A percentile compares a stretch with the other conserved stretches of the same genome.
Conservation (phyloP, 2,113 vertebrate genomes). For the Diglossa brunneiventris region DNA sequence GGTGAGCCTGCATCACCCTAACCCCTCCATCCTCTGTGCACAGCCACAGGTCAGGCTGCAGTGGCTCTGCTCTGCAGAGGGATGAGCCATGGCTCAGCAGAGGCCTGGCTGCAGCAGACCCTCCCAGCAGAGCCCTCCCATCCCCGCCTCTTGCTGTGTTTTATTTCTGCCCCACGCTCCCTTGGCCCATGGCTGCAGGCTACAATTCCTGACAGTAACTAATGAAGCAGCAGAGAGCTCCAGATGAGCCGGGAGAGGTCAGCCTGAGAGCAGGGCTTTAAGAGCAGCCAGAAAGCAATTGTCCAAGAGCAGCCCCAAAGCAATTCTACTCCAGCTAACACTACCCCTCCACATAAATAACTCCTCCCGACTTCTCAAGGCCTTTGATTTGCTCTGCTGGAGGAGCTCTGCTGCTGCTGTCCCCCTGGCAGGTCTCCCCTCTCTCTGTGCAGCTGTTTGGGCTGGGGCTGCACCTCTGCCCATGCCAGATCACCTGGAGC, state of each 20-base stretch:
- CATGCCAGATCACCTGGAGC: rapidly evolving
- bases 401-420: background rate
- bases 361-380: background rate
- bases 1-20: background rate
- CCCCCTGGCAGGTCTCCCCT: background rate
- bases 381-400: slow-evolving; percentile 6
- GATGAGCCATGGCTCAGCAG: rapidly evolving
- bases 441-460: rapidly evolving
- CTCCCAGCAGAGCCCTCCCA: background rate
- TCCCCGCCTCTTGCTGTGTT: background rate
- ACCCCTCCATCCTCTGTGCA: background rate
- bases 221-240: slow-evolving; percentile 19
- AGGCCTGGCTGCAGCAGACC: background rate
- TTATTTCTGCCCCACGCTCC: background rate
- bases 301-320: background rate
- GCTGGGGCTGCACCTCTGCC: background rate
- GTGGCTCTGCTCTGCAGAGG: rapidly evolving
- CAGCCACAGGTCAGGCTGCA: background rate
- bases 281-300: slow-evolving; percentile 35
- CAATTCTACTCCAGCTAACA: slow-evolving; percentile 21
- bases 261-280: background rate
- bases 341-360: background rate
- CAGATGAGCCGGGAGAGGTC: background rate
- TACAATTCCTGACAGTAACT: background rate
- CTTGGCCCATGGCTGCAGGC: background rate